Evolutionary conservation across 2,113 vertebrate genomes (phyloP), one percentile per base, ranked within the genome.

Genomic region (Menura novaehollandiae): DNA sequence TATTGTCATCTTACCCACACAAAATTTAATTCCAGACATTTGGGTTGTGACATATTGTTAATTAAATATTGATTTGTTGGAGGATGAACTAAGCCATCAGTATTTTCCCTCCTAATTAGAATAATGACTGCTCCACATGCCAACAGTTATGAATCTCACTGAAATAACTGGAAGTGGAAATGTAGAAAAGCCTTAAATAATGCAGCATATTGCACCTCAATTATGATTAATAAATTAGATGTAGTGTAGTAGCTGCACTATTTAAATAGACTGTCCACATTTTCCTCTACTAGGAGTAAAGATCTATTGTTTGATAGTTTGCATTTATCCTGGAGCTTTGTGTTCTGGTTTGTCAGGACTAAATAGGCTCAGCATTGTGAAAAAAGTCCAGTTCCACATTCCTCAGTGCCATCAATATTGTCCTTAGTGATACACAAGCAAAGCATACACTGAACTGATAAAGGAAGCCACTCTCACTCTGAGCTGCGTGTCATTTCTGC

Each of bases 31-130:
- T 88, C 91, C 62, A 93, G 80, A 64, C 69, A 66, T 91, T 93
- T 90, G 58, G 20, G 81, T 17, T 93, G 77, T 95, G 97, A 95
- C 96, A 95, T 91, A 71, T 91, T 94, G 76, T 97, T 98, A 98
- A 97, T 98, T 98, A 98, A 98, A 97, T 98, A 98, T 97, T 97
- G 97, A 97, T 97, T 97, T 97, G 91, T 97, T 63, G 35, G 85
- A 92, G 47, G 67, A 95, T 81, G 93, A 95, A 96, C 92, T 67
- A 63, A 91, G 64, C 66, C 53, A 75, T 93, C 12, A 1, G 60
- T 94, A 66, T 91, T 95, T 92, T 91, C 79, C 95, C 96, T 93
- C 94, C 88, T 96, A 96, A 97, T 97, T 97, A 95, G 74, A 96
- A 96, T 97, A 97, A 97, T 91, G 64, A 55, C 88, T 96, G 93